Percentiles rank a stretch among this genome's conserved stretches.
Evolutionary conservation across 2,113 vertebrate species (phyloP).

Genomic region (Rhinoptilus africanus): DNA sequence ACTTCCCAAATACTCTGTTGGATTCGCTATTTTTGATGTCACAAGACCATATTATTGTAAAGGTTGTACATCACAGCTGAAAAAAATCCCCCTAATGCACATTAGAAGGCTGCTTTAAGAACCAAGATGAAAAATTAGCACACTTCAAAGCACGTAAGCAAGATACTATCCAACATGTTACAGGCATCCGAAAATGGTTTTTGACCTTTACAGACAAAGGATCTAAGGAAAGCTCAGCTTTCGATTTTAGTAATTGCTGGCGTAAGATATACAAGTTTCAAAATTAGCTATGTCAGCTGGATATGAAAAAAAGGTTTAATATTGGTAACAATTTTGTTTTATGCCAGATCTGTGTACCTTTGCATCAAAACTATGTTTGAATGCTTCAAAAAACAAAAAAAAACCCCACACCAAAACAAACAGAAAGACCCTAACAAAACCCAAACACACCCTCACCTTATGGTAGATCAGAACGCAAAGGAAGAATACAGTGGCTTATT

Average conservation of each 20-base stretch:
- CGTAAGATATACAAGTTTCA: background rate
- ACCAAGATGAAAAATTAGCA: background rate
- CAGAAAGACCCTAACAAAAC: no score
- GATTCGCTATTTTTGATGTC: background rate
- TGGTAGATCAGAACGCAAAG: background rate
- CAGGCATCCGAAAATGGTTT: background rate
- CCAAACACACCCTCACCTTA: background rate
- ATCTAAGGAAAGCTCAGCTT: background rate
- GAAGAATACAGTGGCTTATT: background rate
- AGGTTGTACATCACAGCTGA: background rate
- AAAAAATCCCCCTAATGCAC: background rate
- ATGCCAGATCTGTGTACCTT: background rate
- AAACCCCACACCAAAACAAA: accelerated
- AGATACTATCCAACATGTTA: background rate
- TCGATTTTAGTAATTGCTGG: background rate
- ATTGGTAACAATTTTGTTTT: background rate
- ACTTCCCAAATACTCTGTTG: background rate
- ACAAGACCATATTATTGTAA: background rate
- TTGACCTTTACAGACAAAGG: background rate
- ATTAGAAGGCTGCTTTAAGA: background rate
- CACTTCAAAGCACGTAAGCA: background rate
- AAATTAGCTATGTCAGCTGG: background rate
- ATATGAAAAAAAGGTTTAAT: background rate
- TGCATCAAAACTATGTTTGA: background rate
- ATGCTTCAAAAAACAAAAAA: background rate